Percentiles rank a stretch among this genome's conserved stretches.
Evolutionary conservation across 2,797 vertebrate species (phyloP).

Genomic region (Gymnodraco acuticeps): DNA sequence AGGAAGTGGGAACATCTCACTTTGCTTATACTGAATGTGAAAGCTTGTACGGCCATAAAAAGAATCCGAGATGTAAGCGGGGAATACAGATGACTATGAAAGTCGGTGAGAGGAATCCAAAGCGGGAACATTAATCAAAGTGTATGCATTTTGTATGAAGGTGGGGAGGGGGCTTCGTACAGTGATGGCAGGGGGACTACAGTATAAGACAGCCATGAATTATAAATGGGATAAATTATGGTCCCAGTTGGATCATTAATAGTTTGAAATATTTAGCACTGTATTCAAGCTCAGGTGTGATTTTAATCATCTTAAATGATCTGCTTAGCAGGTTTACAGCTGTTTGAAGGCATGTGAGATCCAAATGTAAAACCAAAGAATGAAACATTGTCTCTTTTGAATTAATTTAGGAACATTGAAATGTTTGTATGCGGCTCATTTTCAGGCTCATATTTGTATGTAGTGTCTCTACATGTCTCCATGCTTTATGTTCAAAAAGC

Average conservation of each 20-base stretch:
- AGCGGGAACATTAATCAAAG: slow-evolving; percentile 59
- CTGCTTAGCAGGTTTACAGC: neutral
- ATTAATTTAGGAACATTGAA: no score
- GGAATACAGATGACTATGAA: slow-evolving; percentile 23
- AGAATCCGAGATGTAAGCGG: slow-evolving; percentile 2
- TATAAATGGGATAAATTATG: slow-evolving; percentile 72
- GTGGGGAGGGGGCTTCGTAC: slow-evolving; percentile 21
- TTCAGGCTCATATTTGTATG: no score
- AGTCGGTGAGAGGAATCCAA: slow-evolving; percentile 15
- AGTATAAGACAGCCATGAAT: slow-evolving; percentile 59
- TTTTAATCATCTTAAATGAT: slow-evolving; percentile 12
- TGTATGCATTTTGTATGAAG: slow-evolving; percentile 72
- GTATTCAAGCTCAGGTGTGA: slow-evolving; percentile 20
- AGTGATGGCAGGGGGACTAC: slow-evolving; percentile 25
- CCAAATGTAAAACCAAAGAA: neutral
- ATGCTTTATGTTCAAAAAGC: no score
- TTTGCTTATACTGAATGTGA: slow-evolving; percentile 23
- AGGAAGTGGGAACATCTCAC: slow-evolving; percentile 35
- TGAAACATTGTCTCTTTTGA: no score
- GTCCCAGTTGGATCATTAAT: slow-evolving; percentile 67
- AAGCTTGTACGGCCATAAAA: slow-evolving; percentile 36
- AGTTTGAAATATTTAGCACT: slow-evolving; percentile 65
- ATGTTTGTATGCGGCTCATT: no score
- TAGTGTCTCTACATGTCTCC: no score
- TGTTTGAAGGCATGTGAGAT: neutral